Evolutionary conservation across 2,113 vertebrate species (phyloP), one percentile per base, ranked within the genome.

Genomic region (Ellobius talpinus): DNA sequence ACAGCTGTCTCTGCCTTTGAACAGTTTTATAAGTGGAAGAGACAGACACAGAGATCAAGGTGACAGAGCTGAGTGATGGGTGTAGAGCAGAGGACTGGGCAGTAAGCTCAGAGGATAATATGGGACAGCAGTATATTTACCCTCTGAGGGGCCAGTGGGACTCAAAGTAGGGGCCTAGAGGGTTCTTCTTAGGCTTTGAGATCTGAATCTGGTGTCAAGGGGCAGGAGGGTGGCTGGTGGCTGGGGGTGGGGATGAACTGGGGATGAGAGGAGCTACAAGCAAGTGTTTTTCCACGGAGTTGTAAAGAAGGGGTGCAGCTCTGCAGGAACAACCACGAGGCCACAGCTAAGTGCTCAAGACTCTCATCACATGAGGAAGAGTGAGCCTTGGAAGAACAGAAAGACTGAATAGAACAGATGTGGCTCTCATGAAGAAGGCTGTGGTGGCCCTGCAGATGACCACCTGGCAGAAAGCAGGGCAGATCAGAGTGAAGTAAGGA

Each of bases 101-200:
- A 29, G 7, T 29, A 11, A 58, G 8, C 78, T 17, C 4, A 1
- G 72, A 24, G 33, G 73, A 24, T n/a, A 58, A 65, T 55, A 7
- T 1, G 6, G 7, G 5, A 14, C 1, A 33, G 13, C 0, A 1
- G 10, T 0, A 1, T 1, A 61, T 3, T 8, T 9, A 72, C 7
- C 26, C 8, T 9, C 23, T 31, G 39, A 70, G 63, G 47, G 11
- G 6, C 36, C 11, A 16, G 47, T 7, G 23, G 66, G 19, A 47
- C 74, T 55, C 31, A 78, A 76, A 23, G 23, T 23, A 39, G 92
- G 50, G 61, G 3, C 11, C 4, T 23, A 26, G 29, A 33, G 39
- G n/a, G 24, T 4, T 66, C 72, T 17, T 0, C 42, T 0, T 2
- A 13, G 58, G 77, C 31, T 0, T 0, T 29, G 5, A 8, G 73